Base-by-base conservation (phyloP, 37 sponge, comb jelly and placozoan species). In the Amphimedon queenslandica region DNA sequence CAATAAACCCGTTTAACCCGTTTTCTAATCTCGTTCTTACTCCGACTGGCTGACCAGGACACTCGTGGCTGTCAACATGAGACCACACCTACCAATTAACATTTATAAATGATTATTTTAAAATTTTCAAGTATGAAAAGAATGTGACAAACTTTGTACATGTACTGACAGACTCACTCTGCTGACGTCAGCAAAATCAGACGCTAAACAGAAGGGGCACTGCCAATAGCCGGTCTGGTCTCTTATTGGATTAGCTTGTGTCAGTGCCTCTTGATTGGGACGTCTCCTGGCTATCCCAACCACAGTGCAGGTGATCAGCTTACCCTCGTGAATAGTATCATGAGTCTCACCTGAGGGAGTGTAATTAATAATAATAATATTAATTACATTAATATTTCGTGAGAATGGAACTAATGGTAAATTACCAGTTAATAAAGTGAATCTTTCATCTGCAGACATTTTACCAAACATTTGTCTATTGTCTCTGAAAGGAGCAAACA, bases 41-140 rank as follows among this genome's bases (percentile, higher is more conserved):
- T 0, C 95, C 99, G 42, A 92, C 84, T 2, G 90, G 83, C 66
- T 94, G 90, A 4, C 99, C 99, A n/a, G 95, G 93, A 74, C 99
- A 98, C 55, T 87, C 85, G 5, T 92, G 89, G 58, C 82, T 89
- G 58, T 98, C 99, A 83, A 91, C 78, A 67, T 98, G 99, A 37
- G 75, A 82, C 99, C 99, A 98, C 25, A 96, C 94, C 88, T 93
- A 47, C 21, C 47, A 70, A 11, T 29, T 4, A 25, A 47, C 53
- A 47, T 47, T 8, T 47, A 47, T 13, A 47, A 8, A 47, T 47
- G 13, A 47, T 18, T 47, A 47, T 47, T n/a, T n/a, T n/a, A n/a
- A n/a, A n/a, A n/a, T n/a, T n/a, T n/a, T n/a, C n/a, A n/a, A n/a
- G 61, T 60, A 60, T 11, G 21, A n/a, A 6, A 25, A 60, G 28